Conservation (phyloP, 2,797 vertebrate genomes). For the Acropternis orthonyx region DNA sequence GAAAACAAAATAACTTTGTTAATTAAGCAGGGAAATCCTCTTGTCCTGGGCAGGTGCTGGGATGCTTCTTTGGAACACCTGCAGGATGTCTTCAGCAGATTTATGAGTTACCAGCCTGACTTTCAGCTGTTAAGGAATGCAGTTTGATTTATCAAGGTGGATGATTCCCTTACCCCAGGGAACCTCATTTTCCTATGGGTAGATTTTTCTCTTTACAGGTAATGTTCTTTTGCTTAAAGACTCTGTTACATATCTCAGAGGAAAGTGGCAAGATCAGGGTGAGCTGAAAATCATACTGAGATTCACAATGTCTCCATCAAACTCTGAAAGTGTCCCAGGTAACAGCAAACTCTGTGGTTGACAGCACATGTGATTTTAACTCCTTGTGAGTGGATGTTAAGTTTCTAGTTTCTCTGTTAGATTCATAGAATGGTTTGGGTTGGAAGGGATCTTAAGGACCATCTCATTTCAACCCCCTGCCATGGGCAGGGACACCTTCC, state of each 20-base stretch:
- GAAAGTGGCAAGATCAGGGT: not conserved
- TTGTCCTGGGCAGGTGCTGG: not conserved
- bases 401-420: not conserved
- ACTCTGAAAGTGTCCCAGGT: not conserved
- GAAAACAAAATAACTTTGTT: not conserved
- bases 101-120: not conserved
- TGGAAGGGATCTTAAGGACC: not conserved
- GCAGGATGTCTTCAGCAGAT: not conserved
- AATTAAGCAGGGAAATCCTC: constrained; percentile 28
- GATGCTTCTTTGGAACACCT: not conserved
- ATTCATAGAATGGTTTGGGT: not conserved
- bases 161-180: not conserved
- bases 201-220: not conserved
- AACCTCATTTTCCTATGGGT: not conserved
- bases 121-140: not conserved
- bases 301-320: not conserved
- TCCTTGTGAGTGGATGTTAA: not conserved
- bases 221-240: not conserved
- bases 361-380: not conserved
- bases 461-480: not conserved
- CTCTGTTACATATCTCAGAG: not conserved
- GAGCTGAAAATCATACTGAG: not conserved
- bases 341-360: not conserved
- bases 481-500: not conserved
- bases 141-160: not conserved